phyloP scores from a whole-genome alignment of 2,113 vertebrate species.

The Eptesicus fuscus region DNA sequence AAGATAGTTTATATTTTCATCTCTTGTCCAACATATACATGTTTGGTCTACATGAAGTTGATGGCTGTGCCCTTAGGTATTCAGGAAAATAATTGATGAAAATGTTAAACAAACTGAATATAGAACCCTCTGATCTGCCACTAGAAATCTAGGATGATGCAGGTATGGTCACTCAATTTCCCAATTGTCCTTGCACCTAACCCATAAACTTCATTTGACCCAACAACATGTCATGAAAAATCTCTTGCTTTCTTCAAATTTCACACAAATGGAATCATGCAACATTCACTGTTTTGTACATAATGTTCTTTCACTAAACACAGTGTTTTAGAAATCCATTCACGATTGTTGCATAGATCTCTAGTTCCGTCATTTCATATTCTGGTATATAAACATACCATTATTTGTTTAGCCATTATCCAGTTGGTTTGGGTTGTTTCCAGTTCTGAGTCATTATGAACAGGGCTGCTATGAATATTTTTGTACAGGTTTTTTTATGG shows the following conservation, averaged over 20 bases:
- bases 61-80: neutral
- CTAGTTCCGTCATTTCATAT: neutral
- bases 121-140: neutral
- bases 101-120: neutral
- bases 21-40: neutral
- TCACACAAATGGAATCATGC: neutral
- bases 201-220: too few relatives aligned
- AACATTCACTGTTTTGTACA: neutral
- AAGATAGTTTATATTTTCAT: neutral
- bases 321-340: neutral
- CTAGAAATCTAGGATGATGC: neutral
- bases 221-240: accelerated
- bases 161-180: neutral
- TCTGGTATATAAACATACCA: neutral
- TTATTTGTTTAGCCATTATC: neutral
- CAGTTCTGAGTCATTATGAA: neutral
- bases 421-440: neutral
- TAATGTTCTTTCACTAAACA: neutral
- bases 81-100: neutral
- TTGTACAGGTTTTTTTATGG: neutral
- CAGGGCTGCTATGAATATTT: neutral
- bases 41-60: neutral
- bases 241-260: neutral
- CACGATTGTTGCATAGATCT: neutral
- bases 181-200: neutral